Conservation (phyloP, 2,888 invertebrate species). For the Clusia tigrina region DNA sequence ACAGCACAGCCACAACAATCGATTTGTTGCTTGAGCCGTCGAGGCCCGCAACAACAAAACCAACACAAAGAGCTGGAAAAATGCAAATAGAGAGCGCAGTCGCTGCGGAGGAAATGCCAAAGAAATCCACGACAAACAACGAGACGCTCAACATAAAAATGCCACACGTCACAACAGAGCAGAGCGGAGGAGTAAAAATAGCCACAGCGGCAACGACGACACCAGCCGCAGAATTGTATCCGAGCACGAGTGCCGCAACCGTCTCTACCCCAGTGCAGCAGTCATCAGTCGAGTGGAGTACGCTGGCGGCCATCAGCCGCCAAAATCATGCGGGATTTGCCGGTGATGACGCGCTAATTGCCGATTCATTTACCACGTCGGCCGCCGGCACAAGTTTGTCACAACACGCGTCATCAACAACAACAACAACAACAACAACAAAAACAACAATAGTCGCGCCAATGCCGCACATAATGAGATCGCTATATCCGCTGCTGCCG, state of each 20-base stretch:
- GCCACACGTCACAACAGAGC: background rate
- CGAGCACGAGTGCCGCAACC: too few species aligned
- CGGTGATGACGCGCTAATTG: too few species aligned
- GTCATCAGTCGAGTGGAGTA: too few species aligned
- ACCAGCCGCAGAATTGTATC: background rate
- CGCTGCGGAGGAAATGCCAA: too few species aligned
- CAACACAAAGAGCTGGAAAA: background rate
- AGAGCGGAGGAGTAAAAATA: background rate
- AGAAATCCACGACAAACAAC: too few species aligned
- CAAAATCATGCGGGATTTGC: too few species aligned
- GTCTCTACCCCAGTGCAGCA: too few species aligned
- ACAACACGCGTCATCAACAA: too few species aligned
- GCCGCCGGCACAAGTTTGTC: too few species aligned
- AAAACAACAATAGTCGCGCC: background rate
- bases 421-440: conserved; percentile 8
- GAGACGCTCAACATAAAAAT: background rate
- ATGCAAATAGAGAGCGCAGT: background rate
- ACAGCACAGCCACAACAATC: too few species aligned
- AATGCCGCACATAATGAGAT: background rate
- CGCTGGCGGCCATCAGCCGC: too few species aligned
- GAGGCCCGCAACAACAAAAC: background rate
- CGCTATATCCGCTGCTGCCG: background rate
- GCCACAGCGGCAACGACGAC: background rate
- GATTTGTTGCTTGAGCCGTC: background rate
- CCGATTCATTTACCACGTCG: too few species aligned